These are phyloP conservation scores for Drosophila demipolita DNA, from an alignment of 2,888 invertebrate species.

Conservation along the genomic window DNA sequence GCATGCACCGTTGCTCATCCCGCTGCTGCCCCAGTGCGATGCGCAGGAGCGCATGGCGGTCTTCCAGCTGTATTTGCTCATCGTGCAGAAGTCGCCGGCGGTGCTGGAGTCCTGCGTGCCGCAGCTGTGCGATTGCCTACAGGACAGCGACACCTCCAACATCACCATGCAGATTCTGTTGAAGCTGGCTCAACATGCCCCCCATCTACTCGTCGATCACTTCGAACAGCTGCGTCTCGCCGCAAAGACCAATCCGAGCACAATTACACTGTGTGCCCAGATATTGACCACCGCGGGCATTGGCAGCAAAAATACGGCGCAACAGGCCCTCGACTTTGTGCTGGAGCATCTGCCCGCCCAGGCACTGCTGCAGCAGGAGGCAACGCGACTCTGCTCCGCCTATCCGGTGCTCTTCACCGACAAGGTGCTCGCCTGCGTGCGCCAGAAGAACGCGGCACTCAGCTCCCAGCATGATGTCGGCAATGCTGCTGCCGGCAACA, in stretches of 20 bases:
- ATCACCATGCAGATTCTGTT: constrained; percentile 91
- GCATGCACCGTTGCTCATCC: constrained; percentile 92
- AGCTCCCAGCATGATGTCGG: constrained; percentile 87
- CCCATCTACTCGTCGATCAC: constrained; percentile 90
- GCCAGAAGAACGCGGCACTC: constrained; percentile 87
- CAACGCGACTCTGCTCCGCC: constrained; percentile 92
- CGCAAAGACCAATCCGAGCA: constrained; percentile 88
- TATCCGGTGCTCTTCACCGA: constrained; percentile 93
- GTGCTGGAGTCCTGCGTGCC: constrained; percentile 92
- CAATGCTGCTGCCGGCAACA: constrained; percentile 86
- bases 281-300: constrained; percentile 90
- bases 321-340: constrained; percentile 93
- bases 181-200: constrained; percentile 90
- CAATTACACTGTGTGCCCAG: constrained; percentile 89
- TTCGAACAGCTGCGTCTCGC: constrained; percentile 89
- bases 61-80: constrained; percentile 92
- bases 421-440: constrained; percentile 90
- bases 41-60: constrained; percentile 94
- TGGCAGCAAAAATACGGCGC: constrained; percentile 91
- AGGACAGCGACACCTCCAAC: constrained; percentile 87
- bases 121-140: constrained; percentile 91
- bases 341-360: constrained; percentile 91
- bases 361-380: constrained; percentile 91
- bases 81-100: constrained; percentile 91
- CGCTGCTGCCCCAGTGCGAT: constrained; percentile 92